Evolutionary conservation across 1,140 invertebrate genomes (phyloP), one percentile per base, ranked within the genome.

Genomic region (Polypedilum vanderplanki): DNA sequence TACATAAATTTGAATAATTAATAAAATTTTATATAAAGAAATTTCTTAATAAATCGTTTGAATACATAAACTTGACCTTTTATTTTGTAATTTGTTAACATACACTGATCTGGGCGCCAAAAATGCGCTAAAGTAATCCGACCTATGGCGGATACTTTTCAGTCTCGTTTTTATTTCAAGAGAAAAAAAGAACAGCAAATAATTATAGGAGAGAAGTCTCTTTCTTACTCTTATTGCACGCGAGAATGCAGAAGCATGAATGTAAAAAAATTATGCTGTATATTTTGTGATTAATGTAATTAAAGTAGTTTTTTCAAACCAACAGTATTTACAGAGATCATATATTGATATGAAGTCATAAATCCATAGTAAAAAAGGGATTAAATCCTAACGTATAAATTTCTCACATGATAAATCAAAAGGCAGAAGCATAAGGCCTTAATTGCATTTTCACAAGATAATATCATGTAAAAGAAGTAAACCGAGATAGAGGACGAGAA

Each of bases 381-480:
- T n/a, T n/a, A 12, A 57, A 33, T 33, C 15, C 46, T 57, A 57
- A 57, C 10, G 46, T 57, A 57, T 57, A 57, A 57, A 57, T 57
- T 57, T 57, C 46, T 57, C 46, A 57, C 46, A 57, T 57, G 46
- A 57, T 57, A 57, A 57, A 57, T 57, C 46, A 57, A 57, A n/a
- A 57, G 46, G n/a, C 46, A 57, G 46, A 57, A n/a, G 46, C 46
- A 57, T 12, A 57, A 57, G 46, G 46, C 46, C 46, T 57, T 57
- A 57, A 57, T 57, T 57, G 46, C 46, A 57, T 57, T 57, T 57
- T 57, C 46, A 57, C 46, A 57, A 57, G 46, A 57, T 57, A 57
- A n/a, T 15, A 57, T 57, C 46, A 57, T 57, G 46, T n/a, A 57
- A n/a, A 57, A 57, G 41, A 15, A 46, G 41, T 46, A 7, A 46